Base-by-base conservation (phyloP, 1,140 invertebrate genomes). In the Rhyzopertha dominica region DNA sequence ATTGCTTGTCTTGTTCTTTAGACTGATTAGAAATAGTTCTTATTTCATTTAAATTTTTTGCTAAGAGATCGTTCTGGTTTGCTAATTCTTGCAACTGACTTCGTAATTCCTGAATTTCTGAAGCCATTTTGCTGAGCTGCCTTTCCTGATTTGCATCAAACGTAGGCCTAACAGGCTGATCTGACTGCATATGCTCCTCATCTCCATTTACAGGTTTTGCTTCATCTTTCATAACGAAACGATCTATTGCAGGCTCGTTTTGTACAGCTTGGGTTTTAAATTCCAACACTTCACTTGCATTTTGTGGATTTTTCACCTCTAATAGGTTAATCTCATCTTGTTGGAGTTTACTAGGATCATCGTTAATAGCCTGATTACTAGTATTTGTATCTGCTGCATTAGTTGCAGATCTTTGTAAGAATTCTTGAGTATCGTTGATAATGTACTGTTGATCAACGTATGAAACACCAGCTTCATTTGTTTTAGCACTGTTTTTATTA, bases 51-150 rank as follows among this genome's bases (percentile, higher is more conserved):
- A n/a, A n/a, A n/a, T n/a, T n/a, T n/a, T n/a, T n/a, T n/a, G n/a
- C n/a, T n/a, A 64, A 36, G 24, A 58, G 39, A 51, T 64, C 41
- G 24, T 64, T 66, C 44, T 66, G 59, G 7, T 49, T 53, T 20
- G 51, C 43, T 4, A 66, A 42, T 46, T 58, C 51, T 31, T 64
- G 53, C 9, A 66, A 50, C 44, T 54, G 48, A 4, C 49, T 51
- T 16, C 59, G 57, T 13, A 66, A 49, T 40, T 63, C 47, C 47
- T 64, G 53, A 18, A 66, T 59, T 49, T 66, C 56, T 9, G 57
- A 59, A 10, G 61, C 61, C 10, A 66, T 37, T 40, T 63, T 55
- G 18, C 47, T 60, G 23, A 66, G 51, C 40, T 63, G 56, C 31
- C 56, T 37, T 20, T 61, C 54, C 34, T 65, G 61, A 12, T 50